phyloP scores from a whole-genome alignment of 2,113 vertebrate species.

The Cephalopholis sonnerati region DNA sequence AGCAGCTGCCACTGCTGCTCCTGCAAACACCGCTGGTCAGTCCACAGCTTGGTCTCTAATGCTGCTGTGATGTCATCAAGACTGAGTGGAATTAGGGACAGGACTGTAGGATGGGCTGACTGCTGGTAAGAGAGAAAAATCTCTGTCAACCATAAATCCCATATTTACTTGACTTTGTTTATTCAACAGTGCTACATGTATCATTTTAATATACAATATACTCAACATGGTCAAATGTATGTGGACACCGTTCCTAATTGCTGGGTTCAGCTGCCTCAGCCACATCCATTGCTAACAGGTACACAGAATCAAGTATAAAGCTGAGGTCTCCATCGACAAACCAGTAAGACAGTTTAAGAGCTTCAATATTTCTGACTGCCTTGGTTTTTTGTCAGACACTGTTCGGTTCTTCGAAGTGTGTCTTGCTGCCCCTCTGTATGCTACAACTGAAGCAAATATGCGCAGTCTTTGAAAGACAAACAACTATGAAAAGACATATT shows the following conservation, averaged over 20 bases:
- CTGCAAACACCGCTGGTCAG: slow-evolving; percentile 66
- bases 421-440: too few relatives aligned
- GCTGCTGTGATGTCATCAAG: slow-evolving; percentile 65
- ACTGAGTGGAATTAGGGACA: slow-evolving; percentile 73
- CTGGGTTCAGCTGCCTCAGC: not conserved
- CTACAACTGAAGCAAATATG: too few relatives aligned
- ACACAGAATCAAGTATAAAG: not conserved
- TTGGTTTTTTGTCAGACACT: too few relatives aligned
- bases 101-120: slow-evolving; percentile 51
- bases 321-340: not conserved
- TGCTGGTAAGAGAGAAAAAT: slow-evolving; percentile 18
- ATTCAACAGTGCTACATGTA: not conserved
- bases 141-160: not conserved
- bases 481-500: too few relatives aligned
- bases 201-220: not conserved
- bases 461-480: too few relatives aligned
- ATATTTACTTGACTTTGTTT: not conserved
- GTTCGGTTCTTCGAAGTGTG: too few relatives aligned
- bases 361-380: too few relatives aligned
- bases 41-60: slow-evolving; percentile 59
- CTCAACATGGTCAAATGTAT: not conserved
- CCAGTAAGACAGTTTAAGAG: too few relatives aligned
- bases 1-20: slow-evolving; percentile 72
- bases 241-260: not conserved
- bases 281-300: not conserved